phyloP scores from a whole-genome alignment of 2,113 vertebrate species.

The Pleuronectes platessa region DNA sequence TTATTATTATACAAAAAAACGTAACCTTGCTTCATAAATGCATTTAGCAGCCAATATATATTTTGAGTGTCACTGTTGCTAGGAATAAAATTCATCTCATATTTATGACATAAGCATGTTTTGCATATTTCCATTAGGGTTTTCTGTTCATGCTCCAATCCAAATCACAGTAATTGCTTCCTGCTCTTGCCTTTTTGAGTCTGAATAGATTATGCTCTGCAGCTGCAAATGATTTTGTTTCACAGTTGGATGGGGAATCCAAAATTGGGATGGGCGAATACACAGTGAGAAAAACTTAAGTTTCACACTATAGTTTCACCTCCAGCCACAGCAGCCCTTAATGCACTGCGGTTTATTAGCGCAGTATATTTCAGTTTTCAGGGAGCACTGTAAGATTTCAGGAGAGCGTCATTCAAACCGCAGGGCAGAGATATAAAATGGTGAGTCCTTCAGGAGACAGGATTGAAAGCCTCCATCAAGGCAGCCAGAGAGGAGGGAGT shows the following conservation, averaged over 20 bases:
- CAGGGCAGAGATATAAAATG: constrained; percentile 70
- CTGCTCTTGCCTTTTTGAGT: constrained; percentile 53
- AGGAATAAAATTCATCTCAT: constrained; percentile 43
- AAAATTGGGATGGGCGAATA: constrained; percentile 54
- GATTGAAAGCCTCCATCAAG: constrained; percentile 72
- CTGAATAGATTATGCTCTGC: constrained; percentile 48
- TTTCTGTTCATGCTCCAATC: constrained; percentile 38
- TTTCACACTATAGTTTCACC: constrained; percentile 47
- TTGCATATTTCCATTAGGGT: constrained; percentile 58
- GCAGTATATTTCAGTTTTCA: constrained; percentile 59
- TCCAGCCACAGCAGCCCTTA: constrained; percentile 36
- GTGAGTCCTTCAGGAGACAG: constrained; percentile 67
- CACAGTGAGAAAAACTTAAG: constrained; percentile 37
- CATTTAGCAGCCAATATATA: neutral
- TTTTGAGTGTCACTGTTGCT: constrained; percentile 22
- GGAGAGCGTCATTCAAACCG: constrained; percentile 57
- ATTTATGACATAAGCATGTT: constrained; percentile 60
- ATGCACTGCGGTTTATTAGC: constrained; percentile 57
- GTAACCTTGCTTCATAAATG: constrained; percentile 24
- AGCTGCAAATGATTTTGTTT: constrained; percentile 63
- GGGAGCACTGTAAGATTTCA: constrained; percentile 62
- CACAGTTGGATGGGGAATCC: constrained; percentile 40
- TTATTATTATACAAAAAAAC: constrained; percentile 30
- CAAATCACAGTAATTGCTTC: constrained; percentile 71
- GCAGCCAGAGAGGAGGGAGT: constrained; percentile 57